These are phyloP conservation scores for Neostethus bicornis DNA, from an alignment of 2,797 vertebrate genomes.

Conservation along the genomic window DNA sequence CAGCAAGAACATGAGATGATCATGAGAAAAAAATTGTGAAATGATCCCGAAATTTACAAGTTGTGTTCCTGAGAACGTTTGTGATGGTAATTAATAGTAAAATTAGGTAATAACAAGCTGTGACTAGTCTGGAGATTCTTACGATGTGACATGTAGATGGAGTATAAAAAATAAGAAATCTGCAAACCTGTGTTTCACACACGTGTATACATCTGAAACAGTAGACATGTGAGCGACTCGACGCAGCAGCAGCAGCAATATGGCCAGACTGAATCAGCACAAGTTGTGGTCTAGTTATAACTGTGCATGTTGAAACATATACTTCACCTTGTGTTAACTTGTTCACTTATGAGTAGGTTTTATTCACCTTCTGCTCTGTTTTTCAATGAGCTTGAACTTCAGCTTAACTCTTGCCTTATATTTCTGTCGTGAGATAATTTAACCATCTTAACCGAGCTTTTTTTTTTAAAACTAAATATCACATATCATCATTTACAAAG, in stretches of 20 bases:
- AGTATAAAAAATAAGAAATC: slow-evolving; percentile 17
- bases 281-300: slow-evolving; percentile 16
- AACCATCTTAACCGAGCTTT: too few species aligned
- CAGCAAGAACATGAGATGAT: slow-evolving; percentile 26
- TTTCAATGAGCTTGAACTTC: slow-evolving; percentile 2
- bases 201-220: slow-evolving; percentile 19
- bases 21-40: slow-evolving; percentile 26
- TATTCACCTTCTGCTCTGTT: slow-evolving; percentile 3
- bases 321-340: slow-evolving; percentile 35
- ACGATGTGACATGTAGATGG: slow-evolving; percentile 38
- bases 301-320: slow-evolving; percentile 37
- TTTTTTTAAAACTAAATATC: too few species aligned
- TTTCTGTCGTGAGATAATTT: background rate
- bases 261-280: slow-evolving; percentile 45
- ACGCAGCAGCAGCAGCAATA: slow-evolving; percentile 39
- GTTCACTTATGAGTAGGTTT: slow-evolving; percentile 7
- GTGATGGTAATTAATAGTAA: background rate
- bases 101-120: slow-evolving; percentile 27
- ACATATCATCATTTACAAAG: background rate
- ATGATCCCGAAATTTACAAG: slow-evolving; percentile 39
- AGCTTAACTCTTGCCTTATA: background rate
- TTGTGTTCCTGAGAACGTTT: background rate
- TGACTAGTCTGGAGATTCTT: slow-evolving; percentile 52
- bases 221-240: slow-evolving; percentile 27
- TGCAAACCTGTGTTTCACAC: slow-evolving; percentile 9